Percentiles rank a stretch among this genome's conserved stretches.
phyloP scores from a whole-genome alignment of 2,888 invertebrate species.

The Mylabris sibirica region DNA sequence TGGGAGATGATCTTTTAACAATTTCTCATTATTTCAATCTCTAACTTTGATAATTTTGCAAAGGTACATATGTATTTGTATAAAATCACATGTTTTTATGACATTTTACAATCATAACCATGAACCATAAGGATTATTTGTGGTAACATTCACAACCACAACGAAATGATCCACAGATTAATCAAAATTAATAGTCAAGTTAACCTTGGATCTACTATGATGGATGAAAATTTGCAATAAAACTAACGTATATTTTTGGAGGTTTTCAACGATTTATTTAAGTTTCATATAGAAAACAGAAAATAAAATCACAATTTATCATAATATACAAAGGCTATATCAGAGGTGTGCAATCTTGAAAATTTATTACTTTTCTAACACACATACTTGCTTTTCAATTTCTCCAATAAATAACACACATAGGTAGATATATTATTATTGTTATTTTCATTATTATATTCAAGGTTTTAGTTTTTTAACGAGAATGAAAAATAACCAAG shows the following conservation, averaged over 20 bases:
- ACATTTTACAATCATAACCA: slow-evolving; percentile 29
- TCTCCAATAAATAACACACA: background rate
- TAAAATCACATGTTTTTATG: slow-evolving; percentile 20
- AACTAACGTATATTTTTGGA: background rate
- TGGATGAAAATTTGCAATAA: background rate
- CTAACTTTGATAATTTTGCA: background rate
- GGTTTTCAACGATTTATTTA: background rate
- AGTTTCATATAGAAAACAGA: background rate
- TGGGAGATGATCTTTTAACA: background rate
- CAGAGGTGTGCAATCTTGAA: background rate
- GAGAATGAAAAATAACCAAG: background rate
- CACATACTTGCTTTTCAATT: background rate
- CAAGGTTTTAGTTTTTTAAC: background rate
- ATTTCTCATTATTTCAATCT: slow-evolving; percentile 6
- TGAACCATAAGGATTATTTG: slow-evolving; percentile 24
- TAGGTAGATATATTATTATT: no score
- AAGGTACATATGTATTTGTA: background rate
- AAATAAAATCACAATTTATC: background rate
- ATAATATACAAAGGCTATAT: background rate
- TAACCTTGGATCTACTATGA: slow-evolving; percentile 42
- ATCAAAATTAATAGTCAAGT: slow-evolving; percentile 51
- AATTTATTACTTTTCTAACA: background rate
- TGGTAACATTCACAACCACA: slow-evolving; percentile 27
- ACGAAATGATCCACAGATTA: slow-evolving; percentile 43
- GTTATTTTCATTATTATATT: background rate